Conservation (phyloP, 2,113 vertebrate genomes). For the Grallaria varia region DNA sequence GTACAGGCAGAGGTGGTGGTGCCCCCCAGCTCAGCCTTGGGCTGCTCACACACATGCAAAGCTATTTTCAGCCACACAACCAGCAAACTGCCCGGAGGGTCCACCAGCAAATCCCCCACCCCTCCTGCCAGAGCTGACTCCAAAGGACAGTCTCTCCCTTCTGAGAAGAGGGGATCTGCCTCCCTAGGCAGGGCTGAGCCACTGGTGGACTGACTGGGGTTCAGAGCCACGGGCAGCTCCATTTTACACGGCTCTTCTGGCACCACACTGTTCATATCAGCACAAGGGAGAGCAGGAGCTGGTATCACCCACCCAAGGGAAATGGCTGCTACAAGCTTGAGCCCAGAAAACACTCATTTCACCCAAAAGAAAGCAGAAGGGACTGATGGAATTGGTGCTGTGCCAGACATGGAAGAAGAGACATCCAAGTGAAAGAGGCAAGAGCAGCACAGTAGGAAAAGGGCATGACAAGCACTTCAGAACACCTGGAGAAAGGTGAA, state of each 20-base stretch:
- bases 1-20: neutral
- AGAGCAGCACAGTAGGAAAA: accelerated
- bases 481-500: neutral
- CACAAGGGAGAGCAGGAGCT: neutral
- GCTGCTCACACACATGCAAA: neutral
- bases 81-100: neutral
- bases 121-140: neutral
- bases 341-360: neutral
- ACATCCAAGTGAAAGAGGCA: neutral
- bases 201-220: neutral
- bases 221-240: neutral
- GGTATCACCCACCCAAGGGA: neutral
- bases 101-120: neutral
- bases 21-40: neutral
- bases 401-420: neutral
- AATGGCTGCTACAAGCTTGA: neutral
- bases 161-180: neutral
- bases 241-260: neutral
- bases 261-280: neutral
- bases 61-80: neutral
- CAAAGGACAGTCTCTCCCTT: neutral
- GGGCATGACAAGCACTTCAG: accelerated
- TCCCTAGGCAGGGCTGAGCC: neutral
- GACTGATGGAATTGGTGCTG: neutral
- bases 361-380: neutral